Evolutionary conservation across 2,113 vertebrate species (phyloP).

Genomic region (Apaloderma vittatum): DNA sequence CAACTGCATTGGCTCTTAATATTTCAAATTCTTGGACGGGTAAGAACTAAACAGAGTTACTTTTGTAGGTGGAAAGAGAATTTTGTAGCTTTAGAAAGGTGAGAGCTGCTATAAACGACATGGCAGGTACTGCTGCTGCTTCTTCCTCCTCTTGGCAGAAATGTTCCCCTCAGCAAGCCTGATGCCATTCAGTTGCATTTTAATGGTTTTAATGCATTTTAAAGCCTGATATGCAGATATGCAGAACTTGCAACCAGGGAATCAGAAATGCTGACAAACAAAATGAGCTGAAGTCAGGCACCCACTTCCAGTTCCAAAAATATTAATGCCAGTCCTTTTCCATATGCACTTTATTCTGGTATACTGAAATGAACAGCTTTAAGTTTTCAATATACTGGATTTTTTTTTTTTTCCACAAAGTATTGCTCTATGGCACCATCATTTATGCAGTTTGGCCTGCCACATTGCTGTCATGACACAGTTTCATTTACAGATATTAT

Average conservation of each 20-base stretch:
- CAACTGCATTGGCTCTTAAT: background rate
- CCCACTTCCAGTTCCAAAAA: background rate
- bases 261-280: background rate
- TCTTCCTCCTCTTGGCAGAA: background rate
- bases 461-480: background rate
- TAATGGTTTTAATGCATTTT: background rate
- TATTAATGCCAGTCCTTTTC: background rate
- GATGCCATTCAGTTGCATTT: background rate
- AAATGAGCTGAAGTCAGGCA: background rate
- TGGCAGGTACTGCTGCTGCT: background rate
- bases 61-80: background rate
- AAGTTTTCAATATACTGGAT: background rate
- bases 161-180: background rate
- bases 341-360: background rate
- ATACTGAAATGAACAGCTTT: background rate
- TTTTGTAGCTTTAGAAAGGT: background rate
- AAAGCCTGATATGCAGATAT: background rate
- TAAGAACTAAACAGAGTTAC: background rate
- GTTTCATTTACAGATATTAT: background rate
- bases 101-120: background rate
- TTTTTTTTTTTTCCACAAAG: background rate
- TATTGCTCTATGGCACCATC: background rate
- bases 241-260: background rate
- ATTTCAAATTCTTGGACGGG: background rate
- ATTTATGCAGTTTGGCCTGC: background rate